A percentile compares a stretch with the other conserved stretches of the same genome.
phyloP scores from a whole-genome alignment of 2,113 vertebrate genomes.

The Dicaeum eximium region DNA sequence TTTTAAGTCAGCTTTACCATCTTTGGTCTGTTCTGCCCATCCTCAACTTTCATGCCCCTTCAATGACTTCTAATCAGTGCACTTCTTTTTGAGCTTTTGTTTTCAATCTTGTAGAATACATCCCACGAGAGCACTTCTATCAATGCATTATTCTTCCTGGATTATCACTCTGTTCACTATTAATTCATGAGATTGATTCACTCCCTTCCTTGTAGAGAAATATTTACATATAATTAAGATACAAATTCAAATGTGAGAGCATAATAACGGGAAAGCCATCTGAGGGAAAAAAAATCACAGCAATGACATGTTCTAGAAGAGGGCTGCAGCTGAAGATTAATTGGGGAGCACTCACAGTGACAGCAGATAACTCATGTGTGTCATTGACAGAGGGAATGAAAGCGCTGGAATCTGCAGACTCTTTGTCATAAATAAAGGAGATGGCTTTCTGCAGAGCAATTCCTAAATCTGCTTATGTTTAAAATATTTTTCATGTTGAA shows the following conservation, averaged over 20 bases:
- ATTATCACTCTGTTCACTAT: conserved; percentile 27
- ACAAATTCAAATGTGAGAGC: conserved; percentile 29
- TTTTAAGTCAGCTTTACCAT: not conserved
- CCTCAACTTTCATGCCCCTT: not conserved
- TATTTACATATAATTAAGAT: conserved; percentile 44
- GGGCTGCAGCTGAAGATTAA: conserved; percentile 49
- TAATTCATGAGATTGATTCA: conserved; percentile 45
- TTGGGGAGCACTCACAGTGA: conserved; percentile 32
- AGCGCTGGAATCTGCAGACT: conserved; percentile 15
- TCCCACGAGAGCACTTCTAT: conserved; percentile 7
- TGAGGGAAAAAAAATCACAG: conserved; percentile 25
- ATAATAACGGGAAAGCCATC: conserved; percentile 40
- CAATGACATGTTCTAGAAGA: conserved; percentile 2
- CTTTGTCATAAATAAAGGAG: conserved; percentile 15
- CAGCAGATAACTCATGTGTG: conserved; percentile 24
- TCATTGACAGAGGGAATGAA: not conserved
- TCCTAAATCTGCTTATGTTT: conserved; percentile 10
- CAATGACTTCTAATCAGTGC: not conserved
- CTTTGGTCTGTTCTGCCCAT: not conserved
- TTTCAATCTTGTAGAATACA: conserved; percentile 14
- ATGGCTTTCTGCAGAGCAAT: not conserved
- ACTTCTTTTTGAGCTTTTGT: conserved; percentile 31
- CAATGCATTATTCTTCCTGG: conserved; percentile 43
- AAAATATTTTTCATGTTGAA: conserved; percentile 2
- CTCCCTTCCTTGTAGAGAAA: not conserved